Conservation (phyloP, 2,888 invertebrate species). For the Machimus rusticus region DNA sequence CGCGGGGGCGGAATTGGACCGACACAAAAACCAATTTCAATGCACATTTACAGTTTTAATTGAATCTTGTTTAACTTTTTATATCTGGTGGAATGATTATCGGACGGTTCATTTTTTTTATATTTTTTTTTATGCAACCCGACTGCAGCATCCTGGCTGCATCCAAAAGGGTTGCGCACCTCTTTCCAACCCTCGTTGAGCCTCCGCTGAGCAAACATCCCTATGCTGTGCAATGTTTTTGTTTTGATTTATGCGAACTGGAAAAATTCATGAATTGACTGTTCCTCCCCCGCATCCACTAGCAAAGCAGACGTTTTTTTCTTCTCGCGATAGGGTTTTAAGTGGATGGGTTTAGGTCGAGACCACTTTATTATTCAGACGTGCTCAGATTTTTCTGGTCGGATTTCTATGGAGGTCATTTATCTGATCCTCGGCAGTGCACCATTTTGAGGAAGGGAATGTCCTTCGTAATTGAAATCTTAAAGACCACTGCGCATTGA, state of each 20-base stretch:
- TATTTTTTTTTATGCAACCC: not conserved
- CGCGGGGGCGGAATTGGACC: not conserved
- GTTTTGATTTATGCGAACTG: conserved; percentile 20
- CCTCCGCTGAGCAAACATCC: not conserved
- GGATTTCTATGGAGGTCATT: not conserved
- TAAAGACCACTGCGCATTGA: not conserved
- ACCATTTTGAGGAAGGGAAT: not conserved
- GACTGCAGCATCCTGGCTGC: not conserved
- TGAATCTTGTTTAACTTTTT: conserved; percentile 31
- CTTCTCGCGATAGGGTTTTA: not conserved
- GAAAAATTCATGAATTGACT: conserved; percentile 27
- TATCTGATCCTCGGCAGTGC: not conserved
- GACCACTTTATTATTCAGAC: not conserved
- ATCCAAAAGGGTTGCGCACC: not conserved
- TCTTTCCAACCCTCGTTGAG: not conserved
- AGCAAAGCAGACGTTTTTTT: not conserved
- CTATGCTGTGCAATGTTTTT: not conserved
- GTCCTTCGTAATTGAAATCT: not conserved
- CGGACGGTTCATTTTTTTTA: not conserved
- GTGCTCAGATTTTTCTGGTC: not conserved
- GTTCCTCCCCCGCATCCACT: not conserved
- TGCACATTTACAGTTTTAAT: conserved; percentile 35
- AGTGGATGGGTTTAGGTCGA: not conserved
- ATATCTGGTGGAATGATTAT: conserved; percentile 21
- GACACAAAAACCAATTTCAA: conserved; percentile 4